Base-by-base conservation (phyloP, 2,113 vertebrate species). In the Oncorhynchus gorbuscha region DNA sequence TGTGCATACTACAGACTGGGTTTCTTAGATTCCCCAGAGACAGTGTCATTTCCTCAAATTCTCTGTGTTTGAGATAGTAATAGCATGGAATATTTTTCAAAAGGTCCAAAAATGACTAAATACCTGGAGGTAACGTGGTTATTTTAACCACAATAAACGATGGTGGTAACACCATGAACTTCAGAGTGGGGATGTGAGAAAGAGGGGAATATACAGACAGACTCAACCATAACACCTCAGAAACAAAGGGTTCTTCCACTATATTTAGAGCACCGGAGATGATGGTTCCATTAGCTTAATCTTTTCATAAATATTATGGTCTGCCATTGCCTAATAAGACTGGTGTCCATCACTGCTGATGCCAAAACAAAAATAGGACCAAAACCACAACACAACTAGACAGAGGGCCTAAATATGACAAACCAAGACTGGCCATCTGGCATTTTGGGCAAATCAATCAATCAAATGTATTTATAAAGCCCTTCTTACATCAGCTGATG, bases 301-400 rank as follows among this genome's bases (percentile, higher is more conserved):
- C 18, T 74, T 62, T 14, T 39, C 12, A 59, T 65, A 74, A 74
- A 74, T 74, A 74, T 74, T 74, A 65, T 74, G 72, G 30, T 61
- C 58, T 74, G 59, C 20, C 58, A 65, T 24, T 16, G 30, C 58
- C 30, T 58, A 64, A 64, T 39, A 73, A 26, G 2, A 22, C 16
- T 30, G 11, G 62, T 62, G 32, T 39, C 72, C 72, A 65, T 65
- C 59, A 74, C 58, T 20, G 58, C 45, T 71, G 45, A 4, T 24
- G 45, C 45, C n/a, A 51, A 13, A 71, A 51, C 69, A 20, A 72
- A 20, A 51, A 58, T 28, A 9, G 20, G 35, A 28, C 35, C 49
- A 14, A n/a, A 30, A 72, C 35, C n/a, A 72, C 24, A 72, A 55
- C 39, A 59, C 30, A 26, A 22, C 22, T 6, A 39, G 71, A 6